phyloP scores from a whole-genome alignment of 1,140 invertebrate species.

The Dufourea novaeangliae region DNA sequence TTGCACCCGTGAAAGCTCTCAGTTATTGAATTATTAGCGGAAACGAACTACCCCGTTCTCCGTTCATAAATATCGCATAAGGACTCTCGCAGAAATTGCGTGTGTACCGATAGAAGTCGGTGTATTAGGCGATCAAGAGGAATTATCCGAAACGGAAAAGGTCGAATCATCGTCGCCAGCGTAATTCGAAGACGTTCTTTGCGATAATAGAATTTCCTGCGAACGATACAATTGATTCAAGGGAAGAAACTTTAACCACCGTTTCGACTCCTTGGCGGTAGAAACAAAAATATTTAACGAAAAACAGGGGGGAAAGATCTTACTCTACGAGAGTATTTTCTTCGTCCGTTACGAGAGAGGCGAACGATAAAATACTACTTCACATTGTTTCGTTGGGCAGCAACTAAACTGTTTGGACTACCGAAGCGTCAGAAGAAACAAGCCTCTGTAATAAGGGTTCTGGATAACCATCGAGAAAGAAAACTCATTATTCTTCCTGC shows the following conservation, averaged over 20 bases:
- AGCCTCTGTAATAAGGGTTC: too few species aligned
- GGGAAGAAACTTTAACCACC: not conserved
- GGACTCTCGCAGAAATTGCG: not conserved
- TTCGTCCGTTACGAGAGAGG: too few species aligned
- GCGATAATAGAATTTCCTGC: not conserved
- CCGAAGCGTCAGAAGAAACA: too few species aligned
- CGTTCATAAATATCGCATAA: constrained; percentile 4
- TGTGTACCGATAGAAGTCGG: not conserved
- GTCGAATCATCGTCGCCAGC: not conserved
- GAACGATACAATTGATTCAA: not conserved
- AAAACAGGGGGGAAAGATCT: too few species aligned
- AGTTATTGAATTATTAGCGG: not conserved
- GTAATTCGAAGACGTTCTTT: constrained; percentile 3
- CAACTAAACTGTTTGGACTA: too few species aligned
- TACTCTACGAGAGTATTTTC: too few species aligned
- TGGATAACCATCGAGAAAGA: too few species aligned
- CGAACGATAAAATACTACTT: too few species aligned
- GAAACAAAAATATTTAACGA: too few species aligned
- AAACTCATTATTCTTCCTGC: too few species aligned
- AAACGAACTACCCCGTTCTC: not conserved
- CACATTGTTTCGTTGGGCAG: too few species aligned
- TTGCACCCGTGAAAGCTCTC: not conserved
- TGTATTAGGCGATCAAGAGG: not conserved
- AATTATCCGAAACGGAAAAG: not conserved
- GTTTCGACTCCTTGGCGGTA: too few species aligned